Base-by-base conservation (phyloP, 1,140 invertebrate genomes). In the Scylla paramamosain region DNA sequence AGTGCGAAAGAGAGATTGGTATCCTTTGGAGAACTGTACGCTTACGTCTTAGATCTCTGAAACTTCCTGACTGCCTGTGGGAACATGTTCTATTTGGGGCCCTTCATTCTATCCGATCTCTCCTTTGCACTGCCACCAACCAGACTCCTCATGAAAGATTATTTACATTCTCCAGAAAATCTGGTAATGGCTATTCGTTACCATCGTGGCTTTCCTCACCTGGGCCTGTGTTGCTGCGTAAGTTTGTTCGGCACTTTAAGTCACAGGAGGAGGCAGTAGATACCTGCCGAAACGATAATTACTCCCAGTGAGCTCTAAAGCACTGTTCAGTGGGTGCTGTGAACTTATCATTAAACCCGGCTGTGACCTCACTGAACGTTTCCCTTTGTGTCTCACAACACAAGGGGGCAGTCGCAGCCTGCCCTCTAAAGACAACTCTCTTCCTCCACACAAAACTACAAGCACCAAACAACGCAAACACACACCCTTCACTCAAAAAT, bases 121-220 rank as follows among this genome's bases (percentile, higher is more conserved):
- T 86, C 3, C 83, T 86, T n/a, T 86, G 83, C 20, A 86, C 14
- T 86, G 83, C 83, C 28, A 86, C 83, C 8, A 86, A 86, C 25
- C 83, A 86, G 20, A 86, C 83, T 28, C 83, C 83, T 86, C 83
- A 86, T n/a, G 20, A 86, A 25, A 86, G 32, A 59, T 59, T 59
- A 8, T 59, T 59, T 12, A 4, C 52, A 59, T 59, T 31, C 20
- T 12, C 28, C n/a, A 86, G 28, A 12, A 86, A 86, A 39, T 86
- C 28, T 86, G 1, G 0, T 10, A 86, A 86, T 28, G 83, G 52
- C 10, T 59, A 59, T 20, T 59, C 52, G 0, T 59, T 20, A 59
- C 52, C 10, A 0, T 4, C 52, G 0, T 59, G 52, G 52, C 52
- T 59, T 59, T 59, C 10, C 14, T 31, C 32, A 0, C 83, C 83